Evolutionary conservation across 2,888 invertebrate genomes (phyloP).

Genomic region (Pollenia labialis): DNA sequence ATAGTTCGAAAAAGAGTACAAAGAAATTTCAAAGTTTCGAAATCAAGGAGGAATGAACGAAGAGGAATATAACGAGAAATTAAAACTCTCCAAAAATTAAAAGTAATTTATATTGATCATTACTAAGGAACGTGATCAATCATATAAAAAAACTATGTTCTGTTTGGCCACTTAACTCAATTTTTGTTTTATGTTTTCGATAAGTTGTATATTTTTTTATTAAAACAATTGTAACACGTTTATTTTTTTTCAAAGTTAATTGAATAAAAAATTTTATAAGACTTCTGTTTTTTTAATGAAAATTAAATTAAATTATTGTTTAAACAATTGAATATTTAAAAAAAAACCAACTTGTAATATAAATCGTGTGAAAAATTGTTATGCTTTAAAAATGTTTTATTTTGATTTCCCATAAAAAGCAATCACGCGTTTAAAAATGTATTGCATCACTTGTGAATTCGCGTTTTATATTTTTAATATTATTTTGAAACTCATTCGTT

Average conservation of each 20-base stretch:
- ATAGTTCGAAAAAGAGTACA: not conserved
- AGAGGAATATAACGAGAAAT: not conserved
- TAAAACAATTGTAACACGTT: slow-evolving; percentile 41
- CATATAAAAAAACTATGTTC: not conserved
- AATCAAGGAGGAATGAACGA: not conserved
- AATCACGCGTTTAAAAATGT: slow-evolving; percentile 51
- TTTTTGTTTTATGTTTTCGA: slow-evolving; percentile 17
- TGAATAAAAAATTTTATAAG: slow-evolving; percentile 2
- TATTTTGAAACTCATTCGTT: slow-evolving; percentile 25
- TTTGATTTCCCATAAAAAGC: slow-evolving; percentile 49
- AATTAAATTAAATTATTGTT: slow-evolving; percentile 61
- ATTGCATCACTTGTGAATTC: slow-evolving; percentile 40
- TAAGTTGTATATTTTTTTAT: slow-evolving; percentile 2
- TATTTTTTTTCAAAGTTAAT: slow-evolving; percentile 30
- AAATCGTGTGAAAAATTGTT: slow-evolving; percentile 59
- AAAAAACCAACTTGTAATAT: slow-evolving; percentile 26
- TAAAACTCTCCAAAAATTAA: not conserved
- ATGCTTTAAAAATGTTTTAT: not conserved
- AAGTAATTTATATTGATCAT: not conserved
- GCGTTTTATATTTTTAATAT: slow-evolving; percentile 10
- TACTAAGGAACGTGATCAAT: slow-evolving; percentile 42
- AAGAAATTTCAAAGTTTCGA: slow-evolving; percentile 41
- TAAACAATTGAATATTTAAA: slow-evolving; percentile 47
- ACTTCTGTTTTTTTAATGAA: slow-evolving; percentile 30
- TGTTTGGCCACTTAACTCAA: slow-evolving; percentile 3